These are phyloP conservation scores for Metellina segmentata DNA, from an alignment of 2,888 invertebrate species.

Conservation along the genomic window DNA sequence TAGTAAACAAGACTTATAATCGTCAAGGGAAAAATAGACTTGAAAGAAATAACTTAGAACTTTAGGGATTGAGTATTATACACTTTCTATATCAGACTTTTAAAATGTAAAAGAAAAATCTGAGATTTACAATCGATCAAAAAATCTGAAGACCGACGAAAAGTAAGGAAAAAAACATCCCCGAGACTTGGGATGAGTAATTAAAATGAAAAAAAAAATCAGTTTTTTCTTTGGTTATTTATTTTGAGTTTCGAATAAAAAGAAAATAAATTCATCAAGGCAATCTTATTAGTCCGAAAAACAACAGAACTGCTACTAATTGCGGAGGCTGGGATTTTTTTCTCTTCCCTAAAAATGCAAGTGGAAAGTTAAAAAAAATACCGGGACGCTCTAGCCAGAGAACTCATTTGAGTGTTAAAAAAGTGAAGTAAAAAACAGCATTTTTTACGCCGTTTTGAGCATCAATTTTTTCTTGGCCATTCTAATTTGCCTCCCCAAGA, in stretches of 20 bases:
- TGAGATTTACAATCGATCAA: neutral
- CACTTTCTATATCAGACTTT: no score
- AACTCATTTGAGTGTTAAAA: neutral
- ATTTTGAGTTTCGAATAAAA: slow-evolving; percentile 15
- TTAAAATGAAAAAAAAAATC: slow-evolving; percentile 8
- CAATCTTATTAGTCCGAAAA: slow-evolving; percentile 10
- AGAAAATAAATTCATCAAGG: slow-evolving; percentile 18
- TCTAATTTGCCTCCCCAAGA: neutral
- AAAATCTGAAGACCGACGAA: neutral
- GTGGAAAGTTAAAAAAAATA: neutral
- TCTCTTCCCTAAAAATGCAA: neutral
- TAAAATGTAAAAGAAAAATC: neutral
- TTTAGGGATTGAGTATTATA: no score
- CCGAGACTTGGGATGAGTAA: neutral
- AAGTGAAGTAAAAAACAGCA: neutral
- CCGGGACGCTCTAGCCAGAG: neutral
- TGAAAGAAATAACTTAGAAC: no score
- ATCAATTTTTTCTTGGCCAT: neutral
- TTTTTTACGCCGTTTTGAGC: neutral
- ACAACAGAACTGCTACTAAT: neutral
- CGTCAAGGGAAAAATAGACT: no score
- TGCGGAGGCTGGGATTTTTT: neutral
- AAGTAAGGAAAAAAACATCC: neutral
- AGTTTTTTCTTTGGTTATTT: slow-evolving; percentile 1
- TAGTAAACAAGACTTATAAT: no score